A percentile compares a stretch with the other conserved stretches of the same genome.
Evolutionary conservation across 1,140 invertebrate genomes (phyloP).

Genomic region (Philotrypesis tridentata): DNA sequence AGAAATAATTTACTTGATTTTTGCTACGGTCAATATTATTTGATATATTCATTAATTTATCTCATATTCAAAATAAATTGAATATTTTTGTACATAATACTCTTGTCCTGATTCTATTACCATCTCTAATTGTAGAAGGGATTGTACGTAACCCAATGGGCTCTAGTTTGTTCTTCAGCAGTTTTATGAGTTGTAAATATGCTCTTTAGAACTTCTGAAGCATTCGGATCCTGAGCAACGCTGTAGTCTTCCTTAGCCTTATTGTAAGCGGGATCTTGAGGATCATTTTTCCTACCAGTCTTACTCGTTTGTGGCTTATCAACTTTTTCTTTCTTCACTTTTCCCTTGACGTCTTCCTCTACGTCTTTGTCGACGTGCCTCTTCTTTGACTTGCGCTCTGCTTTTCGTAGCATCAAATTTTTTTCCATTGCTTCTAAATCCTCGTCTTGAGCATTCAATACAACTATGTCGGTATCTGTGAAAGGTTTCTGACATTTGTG

Average conservation of each 20-base stretch:
- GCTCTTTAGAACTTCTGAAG: conserved; percentile 94
- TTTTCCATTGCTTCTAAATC: conserved; percentile 81
- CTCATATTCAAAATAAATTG: conserved; percentile 35
- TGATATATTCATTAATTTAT: conserved; percentile 16
- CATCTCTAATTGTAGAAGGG: conserved; percentile 90
- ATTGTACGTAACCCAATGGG: conserved; percentile 98
- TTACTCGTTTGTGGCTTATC: conserved; percentile 42
- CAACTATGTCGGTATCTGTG: conserved; percentile 85
- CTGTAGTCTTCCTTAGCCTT: conserved; percentile 87
- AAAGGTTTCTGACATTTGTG: conserved; percentile 86
- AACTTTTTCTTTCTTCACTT: conserved; percentile 64
- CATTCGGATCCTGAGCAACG: conserved; percentile 93
- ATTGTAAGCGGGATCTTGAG: conserved; percentile 81
- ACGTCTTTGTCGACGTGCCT: conserved; percentile 68
- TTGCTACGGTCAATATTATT: not conserved
- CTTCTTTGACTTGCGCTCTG: conserved; percentile 82
- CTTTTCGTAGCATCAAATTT: conserved; percentile 79
- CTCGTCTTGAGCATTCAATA: conserved; percentile 90
- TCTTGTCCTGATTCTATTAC: conserved; percentile 29
- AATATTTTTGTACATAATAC: conserved; percentile 40
- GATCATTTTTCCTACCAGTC: conserved; percentile 62
- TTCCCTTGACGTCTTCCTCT: conserved; percentile 51
- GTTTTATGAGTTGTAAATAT: conserved; percentile 93
- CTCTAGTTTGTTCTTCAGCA: conserved; percentile 89
- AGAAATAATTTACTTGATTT: not conserved